phyloP scores from a whole-genome alignment of 2,113 vertebrate species.

The Pangasianodon gigas region DNA sequence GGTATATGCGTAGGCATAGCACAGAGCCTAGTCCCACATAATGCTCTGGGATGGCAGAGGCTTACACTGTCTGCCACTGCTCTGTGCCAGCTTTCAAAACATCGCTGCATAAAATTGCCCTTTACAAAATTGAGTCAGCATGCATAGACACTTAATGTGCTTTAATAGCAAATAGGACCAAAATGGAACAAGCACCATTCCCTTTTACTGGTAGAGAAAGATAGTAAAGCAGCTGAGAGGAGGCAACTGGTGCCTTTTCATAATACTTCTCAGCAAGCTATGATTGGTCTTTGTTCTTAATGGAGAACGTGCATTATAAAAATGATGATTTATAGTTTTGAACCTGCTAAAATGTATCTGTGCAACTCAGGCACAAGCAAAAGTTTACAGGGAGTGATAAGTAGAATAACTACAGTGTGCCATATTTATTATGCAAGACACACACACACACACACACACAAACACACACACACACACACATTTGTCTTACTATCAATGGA shows the following conservation, averaged over 20 bases:
- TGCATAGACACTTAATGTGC: constrained; percentile 62
- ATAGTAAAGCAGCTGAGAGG: constrained; percentile 27
- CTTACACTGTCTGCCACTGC: neutral
- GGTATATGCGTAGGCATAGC: neutral
- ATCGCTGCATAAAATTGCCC: constrained; percentile 32
- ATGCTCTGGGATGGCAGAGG: neutral
- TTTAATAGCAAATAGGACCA: constrained; percentile 57
- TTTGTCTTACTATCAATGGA: neutral
- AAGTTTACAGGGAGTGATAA: neutral
- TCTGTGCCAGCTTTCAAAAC: constrained; percentile 24
- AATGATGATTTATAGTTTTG: neutral
- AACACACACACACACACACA: neutral
- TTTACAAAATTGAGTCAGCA: constrained; percentile 57
- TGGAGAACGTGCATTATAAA: constrained; percentile 56
- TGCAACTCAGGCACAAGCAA: neutral
- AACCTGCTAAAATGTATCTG: constrained; percentile 16
- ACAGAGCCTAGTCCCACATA: neutral
- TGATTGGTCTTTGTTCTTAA: constrained; percentile 60
- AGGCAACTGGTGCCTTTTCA: constrained; percentile 51
- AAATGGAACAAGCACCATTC: constrained; percentile 46
- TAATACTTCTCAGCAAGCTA: constrained; percentile 58
- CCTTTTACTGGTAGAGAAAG: constrained; percentile 63
- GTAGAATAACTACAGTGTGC: neutral
- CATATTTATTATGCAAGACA: neutral
- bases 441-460: neutral